phyloP scores from a whole-genome alignment of 2,797 vertebrate species.

The Zenarchopterus dispar region DNA sequence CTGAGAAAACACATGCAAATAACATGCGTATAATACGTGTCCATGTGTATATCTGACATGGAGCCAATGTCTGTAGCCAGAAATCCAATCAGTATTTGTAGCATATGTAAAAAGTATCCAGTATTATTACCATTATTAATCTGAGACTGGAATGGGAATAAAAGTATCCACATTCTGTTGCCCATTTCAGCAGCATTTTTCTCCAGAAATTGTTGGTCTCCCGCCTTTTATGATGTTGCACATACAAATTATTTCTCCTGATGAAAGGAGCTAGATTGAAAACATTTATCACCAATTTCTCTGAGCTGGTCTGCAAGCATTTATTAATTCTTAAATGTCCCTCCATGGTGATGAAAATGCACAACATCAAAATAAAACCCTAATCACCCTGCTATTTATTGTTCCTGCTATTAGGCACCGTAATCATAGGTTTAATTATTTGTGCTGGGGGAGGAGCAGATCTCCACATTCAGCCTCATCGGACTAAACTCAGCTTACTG shows the following conservation, averaged over 20 bases:
- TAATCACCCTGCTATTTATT: constrained; percentile 59
- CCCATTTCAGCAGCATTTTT: constrained; percentile 14
- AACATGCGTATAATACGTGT: too few species aligned
- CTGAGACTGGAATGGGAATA: constrained; percentile 27
- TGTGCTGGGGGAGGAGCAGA: constrained; percentile 14
- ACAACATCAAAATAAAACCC: constrained; percentile 54
- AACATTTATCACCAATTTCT: constrained; percentile 34
- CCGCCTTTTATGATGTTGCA: constrained; percentile 31
- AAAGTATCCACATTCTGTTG: constrained; percentile 10
- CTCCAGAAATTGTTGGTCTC: constrained; percentile 9
- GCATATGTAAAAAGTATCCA: too few species aligned
- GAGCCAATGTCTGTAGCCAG: too few species aligned
- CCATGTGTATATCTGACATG: too few species aligned
- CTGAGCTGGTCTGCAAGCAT: constrained; percentile 22
- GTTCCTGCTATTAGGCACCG: constrained; percentile 57
- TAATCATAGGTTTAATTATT: constrained; percentile 61
- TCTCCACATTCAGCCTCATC: constrained; percentile 11
- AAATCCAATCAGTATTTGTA: too few species aligned
- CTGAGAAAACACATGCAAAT: too few species aligned
- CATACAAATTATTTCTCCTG: constrained; percentile 15
- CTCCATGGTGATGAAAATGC: constrained; percentile 44
- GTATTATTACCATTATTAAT: not conserved
- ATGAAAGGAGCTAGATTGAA: constrained; percentile 44
- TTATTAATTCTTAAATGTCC: constrained; percentile 42
- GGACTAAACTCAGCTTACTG: constrained; percentile 5